Evolutionary conservation across 2,888 invertebrate species (phyloP).

Genomic region (Ennomos fuscantarius): DNA sequence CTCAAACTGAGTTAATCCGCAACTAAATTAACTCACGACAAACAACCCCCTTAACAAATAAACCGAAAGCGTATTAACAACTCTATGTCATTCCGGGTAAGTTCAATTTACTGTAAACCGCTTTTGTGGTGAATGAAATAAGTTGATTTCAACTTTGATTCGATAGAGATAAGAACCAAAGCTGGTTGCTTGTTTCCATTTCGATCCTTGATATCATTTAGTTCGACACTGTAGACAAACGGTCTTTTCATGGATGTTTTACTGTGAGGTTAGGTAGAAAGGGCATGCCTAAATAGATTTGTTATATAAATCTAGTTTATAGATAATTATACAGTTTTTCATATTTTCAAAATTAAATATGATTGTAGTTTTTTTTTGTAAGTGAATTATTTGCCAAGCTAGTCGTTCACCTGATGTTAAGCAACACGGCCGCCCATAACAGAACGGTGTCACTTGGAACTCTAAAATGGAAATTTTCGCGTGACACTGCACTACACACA

Average conservation of each 20-base stretch:
- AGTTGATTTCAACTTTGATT: constrained; percentile 41
- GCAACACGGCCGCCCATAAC: too few relatives aligned
- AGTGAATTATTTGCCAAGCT: too few relatives aligned
- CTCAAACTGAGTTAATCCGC: constrained; percentile 79
- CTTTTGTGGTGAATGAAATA: neutral
- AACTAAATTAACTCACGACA: constrained; percentile 81
- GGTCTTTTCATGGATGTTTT: constrained; percentile 8
- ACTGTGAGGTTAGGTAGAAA: neutral
- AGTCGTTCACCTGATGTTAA: too few relatives aligned
- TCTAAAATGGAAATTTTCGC: too few relatives aligned
- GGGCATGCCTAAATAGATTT: too few relatives aligned
- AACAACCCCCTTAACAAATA: constrained; percentile 64
- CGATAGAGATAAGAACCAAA: constrained; percentile 51
- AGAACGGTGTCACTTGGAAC: too few relatives aligned
- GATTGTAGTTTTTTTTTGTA: too few relatives aligned
- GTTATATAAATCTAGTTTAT: too few relatives aligned
- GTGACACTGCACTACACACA: too few relatives aligned
- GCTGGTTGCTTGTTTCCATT: constrained; percentile 56
- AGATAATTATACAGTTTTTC: too few relatives aligned
- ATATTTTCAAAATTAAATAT: too few relatives aligned
- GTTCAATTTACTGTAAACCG: constrained; percentile 41
- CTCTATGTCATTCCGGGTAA: constrained; percentile 47
- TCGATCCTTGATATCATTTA: constrained; percentile 72
- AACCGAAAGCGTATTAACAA: constrained; percentile 46
- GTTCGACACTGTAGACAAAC: constrained; percentile 33